These are phyloP conservation scores for Halocynthia roretzi DNA, from an alignment of 23 tunicate genomes.

Conservation along the genomic window DNA sequence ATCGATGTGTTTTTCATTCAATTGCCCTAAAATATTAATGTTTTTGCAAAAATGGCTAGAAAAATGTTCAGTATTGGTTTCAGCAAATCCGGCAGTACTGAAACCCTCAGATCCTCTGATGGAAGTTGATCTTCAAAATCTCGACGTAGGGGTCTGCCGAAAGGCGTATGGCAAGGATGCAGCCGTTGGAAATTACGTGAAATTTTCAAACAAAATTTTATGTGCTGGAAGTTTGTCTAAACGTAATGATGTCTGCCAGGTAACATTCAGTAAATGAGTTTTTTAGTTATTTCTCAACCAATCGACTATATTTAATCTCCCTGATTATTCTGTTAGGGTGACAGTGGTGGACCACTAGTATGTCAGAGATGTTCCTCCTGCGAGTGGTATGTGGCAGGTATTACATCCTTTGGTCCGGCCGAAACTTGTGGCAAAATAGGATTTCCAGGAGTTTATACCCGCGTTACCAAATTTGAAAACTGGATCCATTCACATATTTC, in stretches of 20 bases:
- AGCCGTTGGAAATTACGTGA: neutral
- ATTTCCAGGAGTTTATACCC: conserved; percentile 8
- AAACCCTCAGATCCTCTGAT: conserved; percentile 3
- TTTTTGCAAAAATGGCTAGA: too few species aligned
- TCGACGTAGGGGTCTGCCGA: conserved; percentile 1
- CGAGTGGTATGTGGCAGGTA: conserved; percentile 18
- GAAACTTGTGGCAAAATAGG: conserved; percentile 8
- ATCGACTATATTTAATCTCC: too few species aligned
- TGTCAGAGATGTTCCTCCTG: conserved; percentile 22
- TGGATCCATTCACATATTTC: conserved; percentile 11
- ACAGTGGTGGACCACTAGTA: conserved; percentile 17
- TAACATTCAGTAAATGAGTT: neutral
- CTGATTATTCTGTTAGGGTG: conserved; percentile 4
- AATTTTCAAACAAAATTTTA: neutral
- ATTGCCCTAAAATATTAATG: too few species aligned
- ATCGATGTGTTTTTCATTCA: too few species aligned
- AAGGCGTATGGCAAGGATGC: neutral
- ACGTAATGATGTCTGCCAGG: conserved; percentile 8
- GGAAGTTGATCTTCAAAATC: conserved; percentile 14
- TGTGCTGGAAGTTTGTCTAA: conserved; percentile 21
- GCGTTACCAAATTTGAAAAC: conserved; percentile 4
- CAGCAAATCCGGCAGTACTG: conserved; percentile 3
- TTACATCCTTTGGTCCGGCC: conserved; percentile 12
- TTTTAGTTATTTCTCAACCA: too few species aligned
- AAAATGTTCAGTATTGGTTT: too few species aligned